Evolutionary conservation across 1,140 invertebrate genomes (phyloP).

Genomic region (Drosophila saltans): DNA sequence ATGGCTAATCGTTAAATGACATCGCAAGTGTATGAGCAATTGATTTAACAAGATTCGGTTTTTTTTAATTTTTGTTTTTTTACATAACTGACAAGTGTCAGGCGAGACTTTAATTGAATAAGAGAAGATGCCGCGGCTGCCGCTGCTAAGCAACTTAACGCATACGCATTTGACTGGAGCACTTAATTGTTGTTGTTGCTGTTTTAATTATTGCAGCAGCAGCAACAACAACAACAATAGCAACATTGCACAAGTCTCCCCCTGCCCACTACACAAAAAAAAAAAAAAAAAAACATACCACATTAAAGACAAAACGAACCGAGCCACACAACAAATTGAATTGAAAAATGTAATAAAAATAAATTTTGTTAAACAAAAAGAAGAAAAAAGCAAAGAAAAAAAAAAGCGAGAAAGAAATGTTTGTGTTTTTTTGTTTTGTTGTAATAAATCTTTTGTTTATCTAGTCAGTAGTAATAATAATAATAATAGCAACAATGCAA

Average conservation of each 20-base stretch:
- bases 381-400: slow-evolving; percentile 21
- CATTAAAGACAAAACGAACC: slow-evolving; percentile 48
- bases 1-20: slow-evolving; percentile 16
- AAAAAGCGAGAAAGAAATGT: slow-evolving; percentile 52
- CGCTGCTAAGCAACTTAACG: slow-evolving; percentile 30
- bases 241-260: slow-evolving; percentile 60
- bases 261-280: not conserved
- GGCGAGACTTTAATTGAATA: slow-evolving; percentile 53
- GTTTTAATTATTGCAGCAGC: slow-evolving; percentile 67
- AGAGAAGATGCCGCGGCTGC: slow-evolving; percentile 21
- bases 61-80: slow-evolving; percentile 36
- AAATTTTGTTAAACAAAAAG: slow-evolving; percentile 66
- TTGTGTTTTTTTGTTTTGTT: slow-evolving; percentile 43
- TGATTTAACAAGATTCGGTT: slow-evolving; percentile 22
- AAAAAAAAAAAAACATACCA: not conserved
- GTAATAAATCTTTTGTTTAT: slow-evolving; percentile 78
- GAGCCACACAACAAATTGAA: slow-evolving; percentile 67
- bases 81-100: slow-evolving; percentile 73
- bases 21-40: slow-evolving; percentile 33
- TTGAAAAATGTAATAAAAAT: slow-evolving; percentile 75
- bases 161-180: slow-evolving; percentile 63
- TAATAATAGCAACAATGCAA: slow-evolving; percentile 27
- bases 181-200: slow-evolving; percentile 57
- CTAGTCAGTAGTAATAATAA: slow-evolving; percentile 20
- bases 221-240: not conserved